These are phyloP conservation scores for Collichthys lucidus DNA, from an alignment of 2,113 vertebrate species.

Conservation along the genomic window DNA sequence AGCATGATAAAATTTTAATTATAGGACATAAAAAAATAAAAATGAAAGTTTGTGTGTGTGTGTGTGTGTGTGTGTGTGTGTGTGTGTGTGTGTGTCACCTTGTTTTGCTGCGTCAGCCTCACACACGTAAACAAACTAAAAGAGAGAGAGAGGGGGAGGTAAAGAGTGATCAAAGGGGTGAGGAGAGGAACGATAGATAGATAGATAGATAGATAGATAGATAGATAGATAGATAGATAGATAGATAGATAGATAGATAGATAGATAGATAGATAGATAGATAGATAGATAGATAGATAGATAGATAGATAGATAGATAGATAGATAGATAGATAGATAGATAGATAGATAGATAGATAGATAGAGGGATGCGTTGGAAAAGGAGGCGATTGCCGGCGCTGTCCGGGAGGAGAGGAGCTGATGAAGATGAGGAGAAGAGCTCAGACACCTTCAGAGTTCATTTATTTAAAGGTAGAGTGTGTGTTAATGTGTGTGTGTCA, in stretches of 20 bases:
- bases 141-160: slow-evolving; percentile 25
- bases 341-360: background rate
- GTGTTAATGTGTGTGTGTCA: background rate
- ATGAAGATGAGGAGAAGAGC: slow-evolving; percentile 58
- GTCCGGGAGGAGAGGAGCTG: slow-evolving; percentile 55
- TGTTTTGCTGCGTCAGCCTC: slow-evolving; percentile 31
- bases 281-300: no score
- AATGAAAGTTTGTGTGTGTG: slow-evolving; percentile 6
- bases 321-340: no score
- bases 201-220: background rate
- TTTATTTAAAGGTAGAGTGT: slow-evolving; percentile 76
- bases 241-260: background rate
- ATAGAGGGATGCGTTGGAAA: slow-evolving; percentile 74
- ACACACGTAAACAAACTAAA: slow-evolving; percentile 6
- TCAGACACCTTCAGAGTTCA: slow-evolving; percentile 59
- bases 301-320: background rate
- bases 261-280: background rate
- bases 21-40: background rate
- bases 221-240: background rate
- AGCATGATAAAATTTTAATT: background rate
- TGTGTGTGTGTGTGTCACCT: slow-evolving; percentile 20
- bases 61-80: slow-evolving; percentile 17
- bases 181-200: slow-evolving; percentile 7
- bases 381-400: slow-evolving; percentile 71
- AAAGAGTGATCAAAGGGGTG: slow-evolving; percentile 17